Conservation (phyloP, 2,797 vertebrate genomes). For the Micropoecilia bifurca region DNA sequence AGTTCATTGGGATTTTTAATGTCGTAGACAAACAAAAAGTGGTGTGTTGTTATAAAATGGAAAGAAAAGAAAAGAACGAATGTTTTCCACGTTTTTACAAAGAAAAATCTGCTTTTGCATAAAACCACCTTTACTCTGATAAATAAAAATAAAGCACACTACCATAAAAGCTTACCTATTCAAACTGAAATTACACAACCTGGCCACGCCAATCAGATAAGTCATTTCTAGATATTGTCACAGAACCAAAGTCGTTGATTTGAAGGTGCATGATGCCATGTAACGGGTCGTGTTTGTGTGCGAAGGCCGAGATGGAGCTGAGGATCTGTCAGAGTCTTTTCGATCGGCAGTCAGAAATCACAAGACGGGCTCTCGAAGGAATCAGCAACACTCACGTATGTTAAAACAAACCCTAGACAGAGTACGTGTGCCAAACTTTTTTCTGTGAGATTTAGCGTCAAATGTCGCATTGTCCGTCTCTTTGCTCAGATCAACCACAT, state of each 20-base stretch:
- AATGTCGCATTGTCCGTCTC: neutral
- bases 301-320: constrained; percentile 93
- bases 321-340: constrained; percentile 94
- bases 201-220: neutral
- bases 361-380: constrained; percentile 88
- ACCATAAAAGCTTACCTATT: neutral
- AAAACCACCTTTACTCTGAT: neutral
- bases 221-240: neutral
- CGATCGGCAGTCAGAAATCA: constrained; percentile 92
- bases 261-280: neutral
- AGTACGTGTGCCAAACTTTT: neutral
- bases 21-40: neutral
- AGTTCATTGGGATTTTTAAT: no score
- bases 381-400: constrained; percentile 92
- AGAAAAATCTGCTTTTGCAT: neutral
- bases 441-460: neutral
- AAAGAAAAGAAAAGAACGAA: no score
- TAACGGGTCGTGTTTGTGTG: constrained; percentile 45
- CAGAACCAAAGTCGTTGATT: neutral
- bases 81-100: no score
- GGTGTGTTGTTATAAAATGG: neutral
- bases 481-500: constrained; percentile 89
- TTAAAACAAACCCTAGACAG: constrained; percentile 7
- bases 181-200: neutral
- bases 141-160: neutral